Percentiles rank a stretch among this genome's conserved stretches.
Conservation (phyloP, 2,888 invertebrate species). For the Eumerus sabulonum region DNA sequence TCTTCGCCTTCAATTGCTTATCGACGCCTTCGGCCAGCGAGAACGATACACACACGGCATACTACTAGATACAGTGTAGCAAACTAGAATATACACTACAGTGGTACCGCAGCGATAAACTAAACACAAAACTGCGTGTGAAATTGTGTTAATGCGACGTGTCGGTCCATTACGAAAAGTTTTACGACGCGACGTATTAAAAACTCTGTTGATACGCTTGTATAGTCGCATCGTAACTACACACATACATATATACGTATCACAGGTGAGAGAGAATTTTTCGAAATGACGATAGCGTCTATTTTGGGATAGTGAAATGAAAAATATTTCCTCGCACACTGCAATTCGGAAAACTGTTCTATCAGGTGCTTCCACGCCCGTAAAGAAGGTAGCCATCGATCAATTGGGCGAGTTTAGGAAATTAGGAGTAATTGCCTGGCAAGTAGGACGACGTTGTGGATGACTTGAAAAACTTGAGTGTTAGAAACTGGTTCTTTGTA, state of each 20-base stretch:
- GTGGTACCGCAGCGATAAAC: constrained; percentile 32
- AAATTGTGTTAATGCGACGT: constrained; percentile 65
- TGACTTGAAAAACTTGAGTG: constrained; percentile 31
- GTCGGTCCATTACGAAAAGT: constrained; percentile 54
- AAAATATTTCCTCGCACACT: constrained; percentile 28
- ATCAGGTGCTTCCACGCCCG: too few species aligned
- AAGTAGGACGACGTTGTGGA: constrained; percentile 13
- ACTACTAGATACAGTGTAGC: not conserved
- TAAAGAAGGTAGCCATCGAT: constrained; percentile 46
- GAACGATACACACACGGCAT: not conserved
- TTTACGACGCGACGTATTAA: constrained; percentile 40
- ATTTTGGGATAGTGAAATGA: constrained; percentile 44
- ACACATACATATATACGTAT: too few species aligned
- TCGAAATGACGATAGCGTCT: constrained; percentile 27
- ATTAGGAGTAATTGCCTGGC: constrained; percentile 16
- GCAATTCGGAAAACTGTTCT: constrained; percentile 13
- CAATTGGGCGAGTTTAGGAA: constrained; percentile 50
- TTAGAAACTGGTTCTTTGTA: constrained; percentile 40
- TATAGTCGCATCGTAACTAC: constrained; percentile 1
- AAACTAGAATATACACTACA: not conserved
- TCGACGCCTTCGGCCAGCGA: constrained; percentile 9
- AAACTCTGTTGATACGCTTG: constrained; percentile 9
- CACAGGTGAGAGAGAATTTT: not conserved
- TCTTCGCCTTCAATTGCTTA: constrained; percentile 49
- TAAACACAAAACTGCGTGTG: constrained; percentile 59